These are phyloP conservation scores for Caenorhabditis afra DNA, from an alignment of 2,888 invertebrate species.

Conservation along the genomic window DNA sequence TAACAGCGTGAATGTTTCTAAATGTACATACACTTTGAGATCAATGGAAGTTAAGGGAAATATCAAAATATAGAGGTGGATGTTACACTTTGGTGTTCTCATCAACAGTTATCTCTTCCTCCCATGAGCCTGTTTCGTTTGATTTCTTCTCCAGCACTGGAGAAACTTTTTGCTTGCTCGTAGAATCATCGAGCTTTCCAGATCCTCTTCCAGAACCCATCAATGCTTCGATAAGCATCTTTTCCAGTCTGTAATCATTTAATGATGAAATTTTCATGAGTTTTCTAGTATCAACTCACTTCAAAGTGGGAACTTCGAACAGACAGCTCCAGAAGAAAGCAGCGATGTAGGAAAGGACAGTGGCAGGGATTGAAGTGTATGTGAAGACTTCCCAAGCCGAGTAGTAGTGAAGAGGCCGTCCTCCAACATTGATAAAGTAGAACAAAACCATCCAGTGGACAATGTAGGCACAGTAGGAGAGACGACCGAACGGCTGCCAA, in stretches of 20 bases:
- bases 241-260: constrained; percentile 45
- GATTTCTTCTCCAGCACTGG: constrained; percentile 3
- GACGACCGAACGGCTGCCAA: constrained; percentile 90
- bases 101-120: constrained; percentile 22
- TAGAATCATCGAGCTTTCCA: constrained; percentile 14
- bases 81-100: constrained; percentile 32
- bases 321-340: constrained; percentile 66
- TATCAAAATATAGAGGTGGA: too few species aligned
- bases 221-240: constrained; percentile 57
- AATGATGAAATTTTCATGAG: not conserved
- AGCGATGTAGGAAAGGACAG: constrained; percentile 50
- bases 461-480: constrained; percentile 94
- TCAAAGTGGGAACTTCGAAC: constrained; percentile 60
- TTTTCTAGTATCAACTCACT: constrained; percentile 15
- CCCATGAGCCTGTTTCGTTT: constrained; percentile 6
- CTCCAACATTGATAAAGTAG: constrained; percentile 55
- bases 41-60: not conserved
- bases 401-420: constrained; percentile 49
- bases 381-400: constrained; percentile 58
- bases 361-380: constrained; percentile 46
- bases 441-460: constrained; percentile 65
- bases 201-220: constrained; percentile 31
- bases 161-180: constrained; percentile 10
- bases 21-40: not conserved
- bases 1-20: too few species aligned